phyloP scores from a whole-genome alignment of 2,888 invertebrate species.

The Chrysolina oricalcia region DNA sequence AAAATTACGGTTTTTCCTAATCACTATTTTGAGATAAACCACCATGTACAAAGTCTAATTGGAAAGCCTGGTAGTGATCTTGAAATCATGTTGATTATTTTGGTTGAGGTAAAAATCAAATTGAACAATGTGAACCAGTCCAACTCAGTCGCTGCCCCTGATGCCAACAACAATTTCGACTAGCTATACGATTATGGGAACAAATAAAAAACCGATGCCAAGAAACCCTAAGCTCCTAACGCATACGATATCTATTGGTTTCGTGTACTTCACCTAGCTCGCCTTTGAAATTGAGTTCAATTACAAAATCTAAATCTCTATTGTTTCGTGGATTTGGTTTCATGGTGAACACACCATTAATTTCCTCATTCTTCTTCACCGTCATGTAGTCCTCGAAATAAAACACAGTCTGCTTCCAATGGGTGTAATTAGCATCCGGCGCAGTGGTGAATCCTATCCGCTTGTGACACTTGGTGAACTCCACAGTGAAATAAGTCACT shows the following conservation, averaged over 20 bases:
- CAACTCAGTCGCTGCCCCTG: not conserved
- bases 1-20: slow-evolving; percentile 27
- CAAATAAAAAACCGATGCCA: slow-evolving; percentile 18
- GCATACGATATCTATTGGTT: slow-evolving; percentile 92
- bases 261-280: slow-evolving; percentile 89
- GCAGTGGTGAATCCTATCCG: slow-evolving; percentile 98
- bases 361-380: slow-evolving; percentile 95
- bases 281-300: slow-evolving; percentile 94
- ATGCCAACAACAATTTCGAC: slow-evolving; percentile 25
- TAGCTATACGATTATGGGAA: slow-evolving; percentile 18
- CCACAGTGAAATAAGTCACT: slow-evolving; percentile 99
- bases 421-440: slow-evolving; percentile 98
- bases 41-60: slow-evolving; percentile 1
- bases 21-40: slow-evolving; percentile 16
- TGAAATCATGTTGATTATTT: not conserved
- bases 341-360: slow-evolving; percentile 93
- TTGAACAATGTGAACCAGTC: slow-evolving; percentile 1
- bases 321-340: slow-evolving; percentile 97
- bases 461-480: slow-evolving; percentile 99
- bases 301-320: slow-evolving; percentile 96
- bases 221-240: slow-evolving; percentile 73
- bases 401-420: slow-evolving; percentile 99
- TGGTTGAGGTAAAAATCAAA: not conserved
- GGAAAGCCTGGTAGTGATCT: slow-evolving; percentile 14
- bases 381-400: slow-evolving; percentile 98